Base-by-base conservation (phyloP, 2,888 invertebrate species). In the Drosophila differens region DNA sequence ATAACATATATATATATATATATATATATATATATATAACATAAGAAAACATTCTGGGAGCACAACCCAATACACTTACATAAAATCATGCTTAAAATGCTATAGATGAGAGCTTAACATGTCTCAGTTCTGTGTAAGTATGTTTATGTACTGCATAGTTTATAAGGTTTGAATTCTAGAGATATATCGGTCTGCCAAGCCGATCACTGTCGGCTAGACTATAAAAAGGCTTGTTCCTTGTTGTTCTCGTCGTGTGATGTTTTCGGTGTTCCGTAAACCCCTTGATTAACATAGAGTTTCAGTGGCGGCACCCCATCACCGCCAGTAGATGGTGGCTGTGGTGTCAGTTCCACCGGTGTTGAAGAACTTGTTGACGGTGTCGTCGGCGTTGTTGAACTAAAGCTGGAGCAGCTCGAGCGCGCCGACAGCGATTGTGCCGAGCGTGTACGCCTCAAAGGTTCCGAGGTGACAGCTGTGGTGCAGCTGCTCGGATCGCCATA, bases 361-460 rank as follows among this genome's bases (percentile, higher is more conserved):
- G 83, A 79, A 2, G 89, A 85, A 5, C 69, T 64, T 6, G 74
- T 85, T n/a, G 86, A 84, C 5, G 83, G 66, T 39, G 83, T 82
- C 3, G 85, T 76, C 0, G 74, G 70, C 3, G 85, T 74, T 16
- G 79, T 70, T 19, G 89, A 82, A 32, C 83, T 75, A 19, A 77
- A 82, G 54, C 85, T 85, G 3, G 83, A 86, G 10, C 77, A 67
- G 33, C 85, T 85, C 4, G 85, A 85, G 1, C 79, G 79, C 7
- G 74, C 63, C 16, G 88, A 86, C 4, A 87, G 67, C 0, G 87
- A 86, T 25, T 86, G 85, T 0, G 89, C 88, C 10, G 87, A 87
- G 0, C 89, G 83, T 3, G 87, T 77, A 32, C 89, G 55, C 0
- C 87, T 59, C 37, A 88, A 32, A 0, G 84, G 72, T 64, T 88